A percentile compares a stretch with the other conserved stretches of the same genome.
Conservation (phyloP, 2,113 vertebrate species). For the Xenopus tropicalis region DNA sequence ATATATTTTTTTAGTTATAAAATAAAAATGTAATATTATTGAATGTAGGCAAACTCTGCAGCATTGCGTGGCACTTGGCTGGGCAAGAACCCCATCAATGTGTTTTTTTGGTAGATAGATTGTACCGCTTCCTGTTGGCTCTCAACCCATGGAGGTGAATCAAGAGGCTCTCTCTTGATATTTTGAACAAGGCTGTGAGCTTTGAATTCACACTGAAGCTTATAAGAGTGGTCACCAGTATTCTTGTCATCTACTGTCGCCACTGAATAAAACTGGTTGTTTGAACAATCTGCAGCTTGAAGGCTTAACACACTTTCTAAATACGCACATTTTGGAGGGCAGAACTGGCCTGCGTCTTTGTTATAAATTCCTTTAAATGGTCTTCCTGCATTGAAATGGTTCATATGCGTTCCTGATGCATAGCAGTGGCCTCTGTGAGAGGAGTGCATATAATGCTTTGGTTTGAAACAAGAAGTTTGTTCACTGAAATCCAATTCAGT, state of each 20-base stretch:
- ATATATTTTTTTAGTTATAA: constrained; percentile 43
- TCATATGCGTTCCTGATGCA: constrained; percentile 56
- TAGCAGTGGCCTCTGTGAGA: constrained; percentile 66
- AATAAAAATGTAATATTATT: constrained; percentile 53
- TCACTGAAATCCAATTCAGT: constrained; percentile 69
- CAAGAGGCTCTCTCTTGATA: constrained; percentile 86
- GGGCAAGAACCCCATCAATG: constrained; percentile 49
- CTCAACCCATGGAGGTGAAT: constrained; percentile 72
- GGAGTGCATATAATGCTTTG: constrained; percentile 62
- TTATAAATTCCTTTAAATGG: constrained; percentile 61
- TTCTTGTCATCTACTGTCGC: constrained; percentile 63
- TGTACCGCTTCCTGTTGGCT: constrained; percentile 60
- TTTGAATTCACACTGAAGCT: constrained; percentile 70
- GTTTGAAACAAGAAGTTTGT: constrained; percentile 71
- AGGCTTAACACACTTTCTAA: constrained; percentile 62
- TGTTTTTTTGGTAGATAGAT: constrained; percentile 60
- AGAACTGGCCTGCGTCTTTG: constrained; percentile 67
- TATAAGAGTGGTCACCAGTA: constrained; percentile 61
- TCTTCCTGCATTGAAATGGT: constrained; percentile 51
- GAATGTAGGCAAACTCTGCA: constrained; percentile 62
- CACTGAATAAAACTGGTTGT: constrained; percentile 59
- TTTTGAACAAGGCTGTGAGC: constrained; percentile 69
- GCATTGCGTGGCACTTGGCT: constrained; percentile 58
- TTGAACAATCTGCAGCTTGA: constrained; percentile 62
- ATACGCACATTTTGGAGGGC: constrained; percentile 64